Percentiles rank a stretch among this genome's conserved stretches.
phyloP scores from a whole-genome alignment of 2,797 vertebrate species.

The Galago senegalensis region DNA sequence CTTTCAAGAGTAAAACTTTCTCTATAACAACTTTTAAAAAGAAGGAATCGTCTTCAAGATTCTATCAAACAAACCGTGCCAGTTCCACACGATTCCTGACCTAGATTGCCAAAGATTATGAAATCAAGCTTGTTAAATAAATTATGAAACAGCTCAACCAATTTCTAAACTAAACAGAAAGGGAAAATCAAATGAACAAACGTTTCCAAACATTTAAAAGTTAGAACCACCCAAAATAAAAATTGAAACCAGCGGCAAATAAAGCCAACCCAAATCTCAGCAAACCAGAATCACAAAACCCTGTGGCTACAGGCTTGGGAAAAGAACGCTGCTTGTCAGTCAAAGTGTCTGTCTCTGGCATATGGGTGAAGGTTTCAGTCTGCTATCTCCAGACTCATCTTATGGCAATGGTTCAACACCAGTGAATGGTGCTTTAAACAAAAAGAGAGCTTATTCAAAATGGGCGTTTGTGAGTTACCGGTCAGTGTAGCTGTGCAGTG shows the following conservation, averaged over 20 bases:
- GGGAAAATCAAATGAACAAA: constrained; percentile 82
- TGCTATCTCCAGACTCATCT: constrained; percentile 91
- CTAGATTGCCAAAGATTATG: constrained; percentile 78
- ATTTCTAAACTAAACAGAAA: constrained; percentile 76
- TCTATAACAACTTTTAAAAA: constrained; percentile 19
- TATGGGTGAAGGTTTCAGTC: constrained; percentile 91
- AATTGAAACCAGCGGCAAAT: constrained; percentile 84
- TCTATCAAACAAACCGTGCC: neutral
- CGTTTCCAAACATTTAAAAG: constrained; percentile 84
- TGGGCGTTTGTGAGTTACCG: constrained; percentile 91
- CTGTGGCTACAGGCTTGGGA: constrained; percentile 85
- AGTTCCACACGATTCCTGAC: constrained; percentile 57
- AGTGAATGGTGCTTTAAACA: constrained; percentile 90
- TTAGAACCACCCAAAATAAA: constrained; percentile 78
- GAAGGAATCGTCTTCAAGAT: constrained; percentile 54
- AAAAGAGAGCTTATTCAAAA: constrained; percentile 91
- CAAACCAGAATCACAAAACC: constrained; percentile 85
- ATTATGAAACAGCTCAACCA: constrained; percentile 75
- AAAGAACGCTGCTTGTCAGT: constrained; percentile 89
- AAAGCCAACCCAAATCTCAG: constrained; percentile 85
- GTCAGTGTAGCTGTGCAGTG: constrained; percentile 89
- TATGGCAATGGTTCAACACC: constrained; percentile 90
- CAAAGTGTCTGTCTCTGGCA: constrained; percentile 90
- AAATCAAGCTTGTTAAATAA: constrained; percentile 80
- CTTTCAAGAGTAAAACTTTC: constrained; percentile 28